phyloP scores from a whole-genome alignment of 2,113 vertebrate species.

The Dipodomys merriami region DNA sequence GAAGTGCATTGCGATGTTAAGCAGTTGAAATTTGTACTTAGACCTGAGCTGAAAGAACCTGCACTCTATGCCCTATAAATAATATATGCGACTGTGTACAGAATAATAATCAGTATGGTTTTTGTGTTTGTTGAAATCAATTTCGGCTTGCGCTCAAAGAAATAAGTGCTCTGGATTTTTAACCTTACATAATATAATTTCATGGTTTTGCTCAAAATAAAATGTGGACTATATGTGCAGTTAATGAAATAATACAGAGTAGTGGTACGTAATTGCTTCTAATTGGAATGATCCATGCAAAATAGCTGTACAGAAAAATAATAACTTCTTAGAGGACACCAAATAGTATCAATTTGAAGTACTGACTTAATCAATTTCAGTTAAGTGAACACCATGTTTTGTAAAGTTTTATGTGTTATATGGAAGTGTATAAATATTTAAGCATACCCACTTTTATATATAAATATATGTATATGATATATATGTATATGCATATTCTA shows the following conservation, averaged over 20 bases:
- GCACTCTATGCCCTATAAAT: too few species aligned
- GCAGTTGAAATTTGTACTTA: not conserved
- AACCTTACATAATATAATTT: not conserved
- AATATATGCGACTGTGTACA: too few species aligned
- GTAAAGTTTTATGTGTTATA: conserved; percentile 37
- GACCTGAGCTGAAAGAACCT: too few species aligned
- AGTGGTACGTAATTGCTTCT: not conserved
- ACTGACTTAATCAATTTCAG: not conserved
- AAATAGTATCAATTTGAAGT: not conserved
- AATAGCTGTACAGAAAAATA: not conserved
- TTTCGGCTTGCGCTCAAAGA: not conserved
- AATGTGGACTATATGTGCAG: not conserved
- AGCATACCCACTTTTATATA: not conserved
- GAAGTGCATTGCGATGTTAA: not conserved
- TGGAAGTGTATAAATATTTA: conserved; percentile 56
- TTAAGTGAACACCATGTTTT: conserved; percentile 55
- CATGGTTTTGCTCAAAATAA: not conserved
- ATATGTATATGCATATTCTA: not conserved
- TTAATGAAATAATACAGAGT: not conserved
- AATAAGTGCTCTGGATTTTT: not conserved
- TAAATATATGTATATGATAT: conserved; percentile 4
- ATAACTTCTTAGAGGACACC: not conserved
- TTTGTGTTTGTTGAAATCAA: not conserved
- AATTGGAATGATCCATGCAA: not conserved
- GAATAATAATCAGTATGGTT: not conserved